Conservation (phyloP, 2,113 vertebrate species). For the Sander lucioperca region DNA sequence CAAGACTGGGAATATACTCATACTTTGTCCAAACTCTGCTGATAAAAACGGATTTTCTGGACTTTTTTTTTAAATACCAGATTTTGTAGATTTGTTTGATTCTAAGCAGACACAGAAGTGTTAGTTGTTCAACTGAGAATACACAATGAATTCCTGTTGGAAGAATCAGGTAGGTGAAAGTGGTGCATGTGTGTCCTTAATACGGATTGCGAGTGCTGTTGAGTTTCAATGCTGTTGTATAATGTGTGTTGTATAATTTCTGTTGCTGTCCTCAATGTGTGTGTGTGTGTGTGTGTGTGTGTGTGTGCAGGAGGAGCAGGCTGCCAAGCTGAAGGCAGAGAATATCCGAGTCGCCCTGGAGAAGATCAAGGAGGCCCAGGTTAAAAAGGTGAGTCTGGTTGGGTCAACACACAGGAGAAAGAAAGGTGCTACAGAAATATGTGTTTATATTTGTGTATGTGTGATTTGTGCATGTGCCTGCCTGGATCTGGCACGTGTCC, state of each 20-base stretch:
- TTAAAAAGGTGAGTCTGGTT: slow-evolving; percentile 89
- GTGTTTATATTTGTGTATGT: not conserved
- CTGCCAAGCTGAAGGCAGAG: slow-evolving; percentile 88
- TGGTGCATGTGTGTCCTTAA: not conserved
- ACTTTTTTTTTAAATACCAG: not conserved
- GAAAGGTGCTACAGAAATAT: not conserved
- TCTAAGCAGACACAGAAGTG: slow-evolving; percentile 45
- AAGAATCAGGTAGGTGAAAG: slow-evolving; percentile 61
- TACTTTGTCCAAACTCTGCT: not conserved
- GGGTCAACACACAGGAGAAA: not conserved
- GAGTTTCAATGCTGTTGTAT: too few species aligned
- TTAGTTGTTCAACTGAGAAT: not conserved
- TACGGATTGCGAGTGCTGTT: not conserved
- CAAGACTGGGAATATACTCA: not conserved
- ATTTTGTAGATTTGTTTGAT: not conserved
- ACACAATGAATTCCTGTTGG: slow-evolving; percentile 72
- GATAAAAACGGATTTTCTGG: not conserved
- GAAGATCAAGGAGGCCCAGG: slow-evolving; percentile 97
- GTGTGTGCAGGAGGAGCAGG: slow-evolving; percentile 75
- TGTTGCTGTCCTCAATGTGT: not conserved
- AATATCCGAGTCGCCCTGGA: slow-evolving; percentile 94
- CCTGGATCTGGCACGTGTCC: slow-evolving; percentile 37
- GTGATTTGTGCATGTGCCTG: not conserved
- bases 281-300: slow-evolving; percentile 23
- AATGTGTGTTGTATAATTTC: not conserved